Evolutionary conservation across 2,113 vertebrate genomes (phyloP), one percentile per base, ranked within the genome.

Genomic region (Plecturocebus donacophilus): DNA sequence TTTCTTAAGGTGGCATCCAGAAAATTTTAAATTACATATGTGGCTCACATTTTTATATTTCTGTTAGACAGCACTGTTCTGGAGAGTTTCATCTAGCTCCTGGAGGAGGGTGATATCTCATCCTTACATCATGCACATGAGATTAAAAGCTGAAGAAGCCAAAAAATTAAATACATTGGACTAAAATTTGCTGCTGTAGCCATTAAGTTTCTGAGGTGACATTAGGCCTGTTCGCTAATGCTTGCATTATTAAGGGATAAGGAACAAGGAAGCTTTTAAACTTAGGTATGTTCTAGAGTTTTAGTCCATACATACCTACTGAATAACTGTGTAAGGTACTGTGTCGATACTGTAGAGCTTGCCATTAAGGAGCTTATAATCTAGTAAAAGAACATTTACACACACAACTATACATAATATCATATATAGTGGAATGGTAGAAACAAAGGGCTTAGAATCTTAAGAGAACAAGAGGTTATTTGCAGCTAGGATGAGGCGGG

Each of bases 31-130:
- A 68, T 89, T 94, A 20, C 3, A 16, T 35, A 88, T 23, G 32
- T 96, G 38, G 52, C 81, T 87, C 80, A 40, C 17, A 23, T 83
- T 93, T 96, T 95, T 64, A n/a, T 87, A 73, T 87, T 96, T 95
- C 58, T 79, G 64, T 97, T 90, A 91, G 71, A 68, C 19, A 47
- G 27, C 45, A 68, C 66, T 95, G 35, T 13, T 94, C n/a, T 85
- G 32, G 71, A 75, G 92, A 73, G 58, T 87, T 92, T 94, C 90
- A 75, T 89, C 25, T 80, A 76, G 21, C 52, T 94, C 38, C 58
- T 13, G 4, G 17, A 23, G 30, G 7, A 94, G 73, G 45, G 52
- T 30, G 56, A n/a, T 82, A 56, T 64, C 68, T 90, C 47, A 90
- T 12, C 23, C 40, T 90, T 10, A 49, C 83, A 76, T 90, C 16